A percentile compares a stretch with the other conserved stretches of the same genome.
These are phyloP conservation scores for Dendrolimus kikuchii DNA, from an alignment of 1,140 invertebrate species.

Conservation along the genomic window DNA sequence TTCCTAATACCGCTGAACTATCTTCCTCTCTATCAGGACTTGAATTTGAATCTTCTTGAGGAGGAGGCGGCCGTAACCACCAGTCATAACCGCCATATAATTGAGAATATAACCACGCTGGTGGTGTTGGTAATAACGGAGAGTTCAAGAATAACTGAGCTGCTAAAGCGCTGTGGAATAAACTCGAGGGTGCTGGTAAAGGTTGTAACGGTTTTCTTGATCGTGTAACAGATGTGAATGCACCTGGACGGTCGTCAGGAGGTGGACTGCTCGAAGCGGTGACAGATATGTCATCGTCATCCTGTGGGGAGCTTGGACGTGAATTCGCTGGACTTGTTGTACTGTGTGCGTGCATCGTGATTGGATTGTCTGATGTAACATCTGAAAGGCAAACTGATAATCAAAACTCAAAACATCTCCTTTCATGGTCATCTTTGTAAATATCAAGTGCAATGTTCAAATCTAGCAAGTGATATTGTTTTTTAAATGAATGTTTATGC, in stretches of 20 bases:
- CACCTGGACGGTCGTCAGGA: constrained; percentile 66
- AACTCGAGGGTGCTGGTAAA: constrained; percentile 59
- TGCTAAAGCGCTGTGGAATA: constrained; percentile 79
- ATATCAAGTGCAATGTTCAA: no score
- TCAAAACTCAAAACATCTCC: no score
- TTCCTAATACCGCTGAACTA: constrained; percentile 52
- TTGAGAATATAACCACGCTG: constrained; percentile 82
- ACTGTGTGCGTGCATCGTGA: constrained; percentile 73
- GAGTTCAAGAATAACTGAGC: constrained; percentile 81
- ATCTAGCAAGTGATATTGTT: no score
- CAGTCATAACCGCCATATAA: constrained; percentile 77
- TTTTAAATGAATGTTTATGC: no score
- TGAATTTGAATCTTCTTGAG: constrained; percentile 60
- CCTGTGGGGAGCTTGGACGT: constrained; percentile 69
- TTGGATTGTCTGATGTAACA: constrained; percentile 45
- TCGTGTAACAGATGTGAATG: constrained; percentile 69
- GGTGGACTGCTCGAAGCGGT: constrained; percentile 74
- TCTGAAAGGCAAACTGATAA: constrained; percentile 29
- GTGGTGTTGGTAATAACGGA: constrained; percentile 79
- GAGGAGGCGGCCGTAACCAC: constrained; percentile 73
- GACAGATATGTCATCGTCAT: constrained; percentile 80
- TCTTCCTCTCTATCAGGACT: constrained; percentile 60
- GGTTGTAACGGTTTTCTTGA: constrained; percentile 62
- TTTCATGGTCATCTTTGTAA: no score
- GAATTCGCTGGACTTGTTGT: constrained; percentile 76